phyloP scores from a whole-genome alignment of 2,113 vertebrate species.

The Boleophthalmus pectinirostris region DNA sequence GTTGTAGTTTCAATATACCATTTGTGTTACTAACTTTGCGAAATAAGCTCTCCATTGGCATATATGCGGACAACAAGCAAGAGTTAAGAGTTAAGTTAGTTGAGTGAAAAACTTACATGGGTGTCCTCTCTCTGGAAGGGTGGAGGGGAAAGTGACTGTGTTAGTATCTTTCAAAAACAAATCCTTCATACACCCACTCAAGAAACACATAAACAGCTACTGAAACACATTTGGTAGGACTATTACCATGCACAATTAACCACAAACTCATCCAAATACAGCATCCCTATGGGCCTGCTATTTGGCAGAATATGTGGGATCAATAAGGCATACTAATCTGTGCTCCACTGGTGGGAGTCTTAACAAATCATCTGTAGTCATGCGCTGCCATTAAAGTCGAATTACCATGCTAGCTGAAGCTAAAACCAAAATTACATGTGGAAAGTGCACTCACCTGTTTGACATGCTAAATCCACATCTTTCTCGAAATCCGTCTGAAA shows the following conservation, averaged over 20 bases:
- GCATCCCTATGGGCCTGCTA: conserved; percentile 43
- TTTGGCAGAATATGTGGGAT: conserved; percentile 55
- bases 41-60: not conserved
- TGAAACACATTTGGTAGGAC: conserved; percentile 37
- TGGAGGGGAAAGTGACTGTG: conserved; percentile 61
- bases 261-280: conserved; percentile 50
- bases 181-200: conserved; percentile 31
- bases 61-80: conserved; percentile 33
- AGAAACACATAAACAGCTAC: conserved; percentile 4
- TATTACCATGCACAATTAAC: conserved; percentile 67
- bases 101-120: conserved; percentile 79
- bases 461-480: conserved; percentile 97
- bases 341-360: conserved; percentile 22
- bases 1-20: too few species aligned
- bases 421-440: not conserved
- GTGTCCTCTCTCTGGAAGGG: conserved; percentile 81
- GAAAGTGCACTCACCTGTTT: conserved; percentile 85
- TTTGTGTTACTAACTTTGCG: not conserved
- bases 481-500: conserved; percentile 99
- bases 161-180: conserved; percentile 64
- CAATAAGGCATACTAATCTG: conserved; percentile 61
- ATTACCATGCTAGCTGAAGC: not conserved
- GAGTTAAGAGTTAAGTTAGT: conserved; percentile 30
- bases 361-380: conserved; percentile 45
- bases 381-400: conserved; percentile 7